Evolutionary conservation across 2,888 invertebrate species (phyloP).

Genomic region (Brachypterus glaber): DNA sequence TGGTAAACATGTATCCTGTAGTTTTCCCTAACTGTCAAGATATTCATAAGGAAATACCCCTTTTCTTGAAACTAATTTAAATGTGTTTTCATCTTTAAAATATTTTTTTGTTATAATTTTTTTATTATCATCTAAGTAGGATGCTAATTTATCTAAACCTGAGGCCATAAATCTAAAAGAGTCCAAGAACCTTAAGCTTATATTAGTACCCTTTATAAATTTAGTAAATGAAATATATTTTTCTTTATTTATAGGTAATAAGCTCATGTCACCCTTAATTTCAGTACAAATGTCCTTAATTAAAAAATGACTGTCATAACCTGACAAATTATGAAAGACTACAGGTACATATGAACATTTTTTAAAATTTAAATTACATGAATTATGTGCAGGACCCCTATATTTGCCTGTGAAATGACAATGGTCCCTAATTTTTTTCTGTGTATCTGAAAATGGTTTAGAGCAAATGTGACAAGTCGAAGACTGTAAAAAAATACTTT

Average conservation of each 20-base stretch:
- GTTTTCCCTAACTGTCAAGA: slow-evolving; percentile 21
- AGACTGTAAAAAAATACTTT: too few relatives aligned
- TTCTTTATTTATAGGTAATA: slow-evolving; percentile 31
- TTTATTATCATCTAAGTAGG: slow-evolving; percentile 16
- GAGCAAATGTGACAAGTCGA: slow-evolving; percentile 26
- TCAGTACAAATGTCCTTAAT: slow-evolving; percentile 22
- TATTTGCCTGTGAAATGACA: slow-evolving; percentile 25
- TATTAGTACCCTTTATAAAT: slow-evolving; percentile 12
- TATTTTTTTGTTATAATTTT: slow-evolving; percentile 7
- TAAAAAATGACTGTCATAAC: slow-evolving; percentile 29
- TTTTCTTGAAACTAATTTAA: slow-evolving; percentile 18
- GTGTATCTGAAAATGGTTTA: slow-evolving; percentile 10
- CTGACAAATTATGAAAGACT: slow-evolving; percentile 29
- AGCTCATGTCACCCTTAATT: slow-evolving; percentile 17
- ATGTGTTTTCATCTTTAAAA: slow-evolving; percentile 8
- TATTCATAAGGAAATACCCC: slow-evolving; percentile 31
- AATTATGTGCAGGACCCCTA: slow-evolving; percentile 24
- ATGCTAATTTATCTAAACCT: slow-evolving; percentile 25
- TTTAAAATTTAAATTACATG: slow-evolving; percentile 31
- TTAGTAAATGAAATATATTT: slow-evolving; percentile 29
- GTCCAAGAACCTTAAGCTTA: slow-evolving; percentile 23
- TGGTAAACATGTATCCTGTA: slow-evolving; percentile 25
- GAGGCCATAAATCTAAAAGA: slow-evolving; percentile 28
- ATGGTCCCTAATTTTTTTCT: slow-evolving; percentile 26
- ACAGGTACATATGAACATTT: slow-evolving; percentile 26